phyloP scores from a whole-genome alignment of 1,140 invertebrate genomes.

The Eriosoma lanigerum region DNA sequence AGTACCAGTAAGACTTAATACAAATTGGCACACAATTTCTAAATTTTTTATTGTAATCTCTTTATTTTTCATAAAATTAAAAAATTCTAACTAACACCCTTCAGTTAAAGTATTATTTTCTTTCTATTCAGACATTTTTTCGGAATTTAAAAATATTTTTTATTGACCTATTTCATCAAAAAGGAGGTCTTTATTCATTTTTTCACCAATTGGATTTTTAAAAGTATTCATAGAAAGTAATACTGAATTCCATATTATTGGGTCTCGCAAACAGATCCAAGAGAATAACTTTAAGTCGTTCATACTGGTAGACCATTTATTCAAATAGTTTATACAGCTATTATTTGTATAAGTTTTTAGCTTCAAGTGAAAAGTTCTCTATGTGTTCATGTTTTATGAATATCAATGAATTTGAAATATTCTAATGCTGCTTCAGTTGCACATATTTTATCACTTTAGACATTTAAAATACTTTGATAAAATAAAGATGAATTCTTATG shows the following conservation, averaged over 20 bases:
- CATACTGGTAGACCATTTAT: slow-evolving; percentile 4
- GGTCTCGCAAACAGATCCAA: background rate
- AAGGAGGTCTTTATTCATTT: background rate
- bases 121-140: too few relatives aligned
- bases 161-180: slow-evolving; percentile 1
- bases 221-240: background rate
- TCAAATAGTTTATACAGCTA: slow-evolving; percentile 19
- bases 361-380: background rate
- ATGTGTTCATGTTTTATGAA: too few relatives aligned
- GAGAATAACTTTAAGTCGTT: slow-evolving; percentile 26
- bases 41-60: background rate
- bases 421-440: slow-evolving; percentile 1
- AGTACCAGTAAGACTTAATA: background rate
- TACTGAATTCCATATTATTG: background rate
- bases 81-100: background rate
- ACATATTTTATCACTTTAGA: slow-evolving; percentile 9
- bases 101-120: too few relatives aligned
- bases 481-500: slow-evolving; percentile 22
- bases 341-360: background rate
- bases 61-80: slow-evolving; percentile 10
- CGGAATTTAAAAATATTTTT: background rate
- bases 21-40: background rate
- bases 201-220: background rate
- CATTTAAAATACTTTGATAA: slow-evolving; percentile 7
- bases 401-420: background rate